Percentiles rank a stretch among this genome's conserved stretches.
phyloP scores from a whole-genome alignment of 1,140 invertebrate genomes.

The Solenopsis fugax region DNA sequence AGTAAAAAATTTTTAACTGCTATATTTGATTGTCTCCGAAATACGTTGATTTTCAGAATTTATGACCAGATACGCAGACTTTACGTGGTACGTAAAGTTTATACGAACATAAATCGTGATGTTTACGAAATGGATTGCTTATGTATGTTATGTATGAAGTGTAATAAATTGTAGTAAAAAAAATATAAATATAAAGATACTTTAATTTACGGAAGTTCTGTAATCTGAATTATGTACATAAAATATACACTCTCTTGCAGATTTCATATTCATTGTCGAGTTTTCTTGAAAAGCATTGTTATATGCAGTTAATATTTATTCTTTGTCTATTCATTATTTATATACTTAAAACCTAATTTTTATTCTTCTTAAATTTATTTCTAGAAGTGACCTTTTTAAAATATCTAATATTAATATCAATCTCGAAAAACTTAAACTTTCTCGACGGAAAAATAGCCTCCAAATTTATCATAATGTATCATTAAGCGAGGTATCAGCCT shows the following conservation, averaged over 20 bases:
- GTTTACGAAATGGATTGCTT: neutral
- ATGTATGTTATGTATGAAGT: neutral
- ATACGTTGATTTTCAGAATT: neutral
- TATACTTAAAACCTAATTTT: neutral
- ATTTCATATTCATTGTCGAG: neutral
- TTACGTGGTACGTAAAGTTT: constrained; percentile 8
- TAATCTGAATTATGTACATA: neutral
- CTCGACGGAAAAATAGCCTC: neutral
- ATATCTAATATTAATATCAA: neutral
- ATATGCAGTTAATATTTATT: neutral
- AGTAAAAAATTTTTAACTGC: neutral
- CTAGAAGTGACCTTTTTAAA: neutral
- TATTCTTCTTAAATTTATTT: neutral
- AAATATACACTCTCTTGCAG: neutral
- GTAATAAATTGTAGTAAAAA: constrained; percentile 24
- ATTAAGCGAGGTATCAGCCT: neutral
- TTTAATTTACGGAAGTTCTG: neutral
- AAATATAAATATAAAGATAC: neutral
- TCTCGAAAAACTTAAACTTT: neutral
- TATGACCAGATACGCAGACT: neutral
- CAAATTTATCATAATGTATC: constrained; percentile 11
- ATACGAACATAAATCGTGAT: constrained; percentile 14
- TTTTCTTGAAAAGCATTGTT: constrained; percentile 1
- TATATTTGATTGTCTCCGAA: constrained; percentile 1
- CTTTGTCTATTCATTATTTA: neutral